Evolutionary conservation across 2,113 vertebrate species (phyloP), one percentile per base, ranked within the genome.

Genomic region (Odocoileus virginianus): DNA sequence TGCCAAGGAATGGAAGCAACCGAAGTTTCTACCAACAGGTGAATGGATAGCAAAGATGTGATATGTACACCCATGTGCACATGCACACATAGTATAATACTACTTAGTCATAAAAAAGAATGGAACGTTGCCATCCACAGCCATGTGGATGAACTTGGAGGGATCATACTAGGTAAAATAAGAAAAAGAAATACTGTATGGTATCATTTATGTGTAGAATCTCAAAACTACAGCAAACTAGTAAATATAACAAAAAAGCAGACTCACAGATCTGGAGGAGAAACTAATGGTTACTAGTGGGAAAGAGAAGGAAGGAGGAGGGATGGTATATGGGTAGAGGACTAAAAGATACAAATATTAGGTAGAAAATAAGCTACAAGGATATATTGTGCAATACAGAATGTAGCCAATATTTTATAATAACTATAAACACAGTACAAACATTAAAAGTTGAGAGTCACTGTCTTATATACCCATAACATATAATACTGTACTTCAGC

Each of bases 1-100:
- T 54, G 33, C 79, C 33, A 36, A 83, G 33, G 33, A 54, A 83
- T 54, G 19, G 50, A 83, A 25, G 30, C 33, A 23, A 54, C 79
- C 33, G 14, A 54, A 23, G 19, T 54, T n/a, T n/a, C 45, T 52
- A 25, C 50, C 50, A 82, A 33, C 47, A n/a, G 47, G 33, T 81
- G 47, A 33, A 33, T 21, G 47, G 47, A 21, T 81, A 81, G 19
- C 17, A 19, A 33, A 82, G 79, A n/a, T 52, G 50, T n/a, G 47
- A 33, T n/a, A 23, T 54, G 30, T 23, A 6, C 19, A 23, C 10
- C 25, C 50, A n/a, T 33, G 28, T 50, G 16, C 47, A 33, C 16
- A 17, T 11, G 10, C 28, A 19, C 9, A n/a, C 47, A 54, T 3
- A n/a, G 0, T 13, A 7, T 33, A 36, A 0, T 36, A 54, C 79